Conservation (phyloP, 2,797 vertebrate genomes). For the Cephalopachus bancanus region DNA sequence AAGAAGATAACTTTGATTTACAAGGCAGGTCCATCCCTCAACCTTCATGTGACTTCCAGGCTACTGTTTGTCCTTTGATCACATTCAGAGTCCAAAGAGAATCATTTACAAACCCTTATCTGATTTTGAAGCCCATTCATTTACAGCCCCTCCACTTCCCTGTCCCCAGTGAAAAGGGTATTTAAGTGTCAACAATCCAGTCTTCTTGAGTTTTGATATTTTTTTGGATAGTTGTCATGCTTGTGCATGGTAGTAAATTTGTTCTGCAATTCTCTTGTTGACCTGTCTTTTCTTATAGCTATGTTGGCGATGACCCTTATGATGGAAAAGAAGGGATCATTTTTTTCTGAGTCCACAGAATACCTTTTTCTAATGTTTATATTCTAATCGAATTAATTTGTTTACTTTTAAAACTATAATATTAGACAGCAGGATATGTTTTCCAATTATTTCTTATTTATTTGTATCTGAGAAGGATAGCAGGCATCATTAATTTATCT, state of each 20-base stretch:
- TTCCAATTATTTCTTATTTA: not conserved
- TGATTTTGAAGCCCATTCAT: not conserved
- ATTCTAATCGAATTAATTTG: not conserved
- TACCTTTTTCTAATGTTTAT: not conserved
- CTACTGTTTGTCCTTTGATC: not conserved
- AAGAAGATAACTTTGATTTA: not conserved
- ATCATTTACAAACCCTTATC: not conserved
- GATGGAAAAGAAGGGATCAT: not conserved
- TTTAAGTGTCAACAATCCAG: not conserved
- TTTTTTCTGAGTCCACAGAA: not conserved
- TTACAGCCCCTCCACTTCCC: not conserved
- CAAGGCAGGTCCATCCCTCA: not conserved
- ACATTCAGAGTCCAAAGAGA: not conserved
- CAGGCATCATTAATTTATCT: not conserved
- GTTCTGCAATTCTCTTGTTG: not conserved
- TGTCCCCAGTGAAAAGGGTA: not conserved
- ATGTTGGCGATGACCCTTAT: not conserved
- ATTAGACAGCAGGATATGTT: not conserved
- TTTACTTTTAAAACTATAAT: not conserved
- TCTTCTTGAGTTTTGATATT: not conserved
- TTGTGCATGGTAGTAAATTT: not conserved
- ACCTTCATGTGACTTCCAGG: not conserved
- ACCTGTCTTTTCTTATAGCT: not conserved
- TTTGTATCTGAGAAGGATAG: not conserved
- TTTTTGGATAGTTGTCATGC: not conserved